A percentile compares a stretch with the other conserved stretches of the same genome.
These are phyloP conservation scores for Gallirallus australis DNA, from an alignment of 2,797 vertebrate species.

Conservation along the genomic window DNA sequence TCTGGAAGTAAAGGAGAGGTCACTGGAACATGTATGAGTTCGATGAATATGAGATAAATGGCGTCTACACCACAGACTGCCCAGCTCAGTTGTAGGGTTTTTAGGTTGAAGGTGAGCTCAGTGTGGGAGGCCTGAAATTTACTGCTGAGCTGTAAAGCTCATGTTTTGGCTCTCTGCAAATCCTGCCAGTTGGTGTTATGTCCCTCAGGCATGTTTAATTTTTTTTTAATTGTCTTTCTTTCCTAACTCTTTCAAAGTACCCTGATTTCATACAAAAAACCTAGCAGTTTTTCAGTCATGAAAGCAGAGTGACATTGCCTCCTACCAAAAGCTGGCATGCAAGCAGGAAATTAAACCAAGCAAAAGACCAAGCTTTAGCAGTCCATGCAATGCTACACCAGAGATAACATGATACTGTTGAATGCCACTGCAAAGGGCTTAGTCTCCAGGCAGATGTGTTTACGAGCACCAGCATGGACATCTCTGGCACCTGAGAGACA, in stretches of 20 bases:
- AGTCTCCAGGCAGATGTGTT: not conserved
- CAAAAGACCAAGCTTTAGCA: not conserved
- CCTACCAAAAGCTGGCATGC: not conserved
- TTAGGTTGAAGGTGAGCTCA: not conserved
- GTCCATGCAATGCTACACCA: not conserved
- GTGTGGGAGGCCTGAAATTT: not conserved
- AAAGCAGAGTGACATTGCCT: not conserved
- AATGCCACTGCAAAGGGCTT: not conserved
- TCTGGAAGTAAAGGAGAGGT: not conserved
- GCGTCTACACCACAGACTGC: not conserved
- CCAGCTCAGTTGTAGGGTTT: not conserved
- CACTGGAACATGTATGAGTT: not conserved
- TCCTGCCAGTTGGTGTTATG: not conserved
- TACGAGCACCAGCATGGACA: not conserved
- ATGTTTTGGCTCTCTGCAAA: not conserved
- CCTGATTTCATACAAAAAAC: not conserved
- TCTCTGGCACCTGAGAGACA: not conserved
- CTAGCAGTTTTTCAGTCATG: accelerated
- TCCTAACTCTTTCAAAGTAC: not conserved
- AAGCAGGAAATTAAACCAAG: not conserved
- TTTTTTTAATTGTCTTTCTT: not conserved
- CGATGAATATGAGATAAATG: not conserved
- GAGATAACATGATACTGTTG: not conserved
- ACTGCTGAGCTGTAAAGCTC: not conserved
- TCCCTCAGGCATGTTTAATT: not conserved